These are phyloP conservation scores for Eupithecia centaureata DNA, from an alignment of 2,888 invertebrate species.

Conservation along the genomic window DNA sequence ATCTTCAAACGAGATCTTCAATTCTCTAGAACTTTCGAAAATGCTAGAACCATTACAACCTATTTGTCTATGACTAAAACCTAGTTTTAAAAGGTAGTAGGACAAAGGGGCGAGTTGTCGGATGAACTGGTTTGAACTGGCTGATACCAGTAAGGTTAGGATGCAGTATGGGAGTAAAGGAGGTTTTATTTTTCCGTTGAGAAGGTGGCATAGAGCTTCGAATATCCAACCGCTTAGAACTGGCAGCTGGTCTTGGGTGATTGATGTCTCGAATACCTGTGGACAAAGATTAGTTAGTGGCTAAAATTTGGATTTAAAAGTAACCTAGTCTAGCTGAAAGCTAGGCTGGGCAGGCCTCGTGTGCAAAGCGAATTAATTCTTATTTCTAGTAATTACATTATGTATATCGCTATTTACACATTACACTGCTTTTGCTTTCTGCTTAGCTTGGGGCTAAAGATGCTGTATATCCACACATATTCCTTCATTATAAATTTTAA, in stretches of 20 bases:
- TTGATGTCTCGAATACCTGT: slow-evolving; percentile 95
- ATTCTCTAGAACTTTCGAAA: slow-evolving; percentile 8
- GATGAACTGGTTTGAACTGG: slow-evolving; percentile 66
- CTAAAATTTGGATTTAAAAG: too few relatives aligned
- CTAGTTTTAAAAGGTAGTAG: slow-evolving; percentile 61
- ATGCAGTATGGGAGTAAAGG: slow-evolving; percentile 69
- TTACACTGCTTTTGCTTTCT: too few relatives aligned
- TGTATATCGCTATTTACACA: too few relatives aligned
- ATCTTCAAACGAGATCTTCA: slow-evolving; percentile 67
- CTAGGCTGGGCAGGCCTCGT: too few relatives aligned
- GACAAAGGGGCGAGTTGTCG: slow-evolving; percentile 61
- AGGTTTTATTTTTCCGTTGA: slow-evolving; percentile 68
- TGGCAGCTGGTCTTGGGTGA: slow-evolving; percentile 90
- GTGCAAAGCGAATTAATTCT: too few relatives aligned
- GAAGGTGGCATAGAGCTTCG: slow-evolving; percentile 74
- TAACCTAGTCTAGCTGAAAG: too few relatives aligned
- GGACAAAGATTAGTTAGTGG: too few relatives aligned
- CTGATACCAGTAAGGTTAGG: slow-evolving; percentile 68
- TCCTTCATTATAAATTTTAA: too few relatives aligned
- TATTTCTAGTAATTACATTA: too few relatives aligned
- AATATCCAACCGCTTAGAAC: slow-evolving; percentile 95
- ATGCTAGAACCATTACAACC: slow-evolving; percentile 35
- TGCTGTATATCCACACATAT: too few relatives aligned
- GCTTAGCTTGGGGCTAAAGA: too few relatives aligned
- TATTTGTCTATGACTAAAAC: slow-evolving; percentile 49